Percentiles rank a stretch among this genome's conserved stretches.
These are phyloP conservation scores for Reinhardtius hippoglossoides DNA, from an alignment of 2,113 vertebrate genomes.

Conservation along the genomic window DNA sequence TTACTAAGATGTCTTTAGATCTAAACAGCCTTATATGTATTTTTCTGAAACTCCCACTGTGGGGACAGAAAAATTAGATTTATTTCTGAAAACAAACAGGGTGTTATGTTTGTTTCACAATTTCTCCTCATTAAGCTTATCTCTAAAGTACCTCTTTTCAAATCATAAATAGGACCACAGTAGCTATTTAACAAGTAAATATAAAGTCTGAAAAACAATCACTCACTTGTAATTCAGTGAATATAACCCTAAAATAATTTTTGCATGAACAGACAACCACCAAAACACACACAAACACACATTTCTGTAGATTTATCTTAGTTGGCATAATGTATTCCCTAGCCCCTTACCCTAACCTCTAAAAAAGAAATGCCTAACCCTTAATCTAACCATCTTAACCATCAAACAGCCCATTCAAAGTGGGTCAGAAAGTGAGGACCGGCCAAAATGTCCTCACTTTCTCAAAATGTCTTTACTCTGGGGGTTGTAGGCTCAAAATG, in stretches of 20 bases:
- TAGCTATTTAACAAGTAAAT: not conserved
- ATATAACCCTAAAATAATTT: not conserved
- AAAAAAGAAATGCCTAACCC: too few species aligned
- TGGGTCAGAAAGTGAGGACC: too few species aligned
- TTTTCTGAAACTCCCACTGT: conserved; percentile 21
- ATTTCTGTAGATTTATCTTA: not conserved
- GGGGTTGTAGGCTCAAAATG: too few species aligned
- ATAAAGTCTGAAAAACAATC: not conserved
- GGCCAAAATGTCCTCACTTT: too few species aligned
- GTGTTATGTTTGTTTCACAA: not conserved
- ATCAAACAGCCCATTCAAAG: too few species aligned
- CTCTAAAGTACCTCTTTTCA: not conserved
- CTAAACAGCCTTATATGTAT: conserved; percentile 45
- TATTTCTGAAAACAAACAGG: not conserved
- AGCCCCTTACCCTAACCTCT: too few species aligned
- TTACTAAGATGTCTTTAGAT: conserved; percentile 49
- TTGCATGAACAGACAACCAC: not conserved
- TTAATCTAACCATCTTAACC: too few species aligned
- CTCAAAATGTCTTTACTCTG: too few species aligned
- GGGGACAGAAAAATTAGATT: conserved; percentile 13
- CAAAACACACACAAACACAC: not conserved
- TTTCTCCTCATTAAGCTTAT: not conserved
- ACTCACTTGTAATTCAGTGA: conserved; percentile 5
- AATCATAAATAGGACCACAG: not conserved
- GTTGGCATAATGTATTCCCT: too few species aligned